A percentile compares a stretch with the other conserved stretches of the same genome.
These are phyloP conservation scores for Teinopalpus imperialis DNA, from an alignment of 2,888 invertebrate species.

Conservation along the genomic window DNA sequence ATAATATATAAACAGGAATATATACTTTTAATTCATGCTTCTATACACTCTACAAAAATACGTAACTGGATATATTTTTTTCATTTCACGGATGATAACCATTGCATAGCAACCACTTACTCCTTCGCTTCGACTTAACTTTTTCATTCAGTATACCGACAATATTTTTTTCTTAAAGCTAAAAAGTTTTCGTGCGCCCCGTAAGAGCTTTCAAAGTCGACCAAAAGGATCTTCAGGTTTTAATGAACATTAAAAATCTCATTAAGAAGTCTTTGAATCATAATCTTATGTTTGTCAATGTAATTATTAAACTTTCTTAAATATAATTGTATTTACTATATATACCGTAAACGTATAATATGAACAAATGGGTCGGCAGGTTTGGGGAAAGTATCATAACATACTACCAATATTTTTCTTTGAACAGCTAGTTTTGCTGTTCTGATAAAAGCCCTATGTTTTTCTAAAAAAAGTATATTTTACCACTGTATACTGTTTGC, in stretches of 20 bases:
- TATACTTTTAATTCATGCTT: not conserved
- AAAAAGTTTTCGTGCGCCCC: slow-evolving; percentile 15
- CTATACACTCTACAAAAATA: no score
- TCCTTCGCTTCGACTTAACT: not conserved
- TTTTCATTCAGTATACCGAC: slow-evolving; percentile 14
- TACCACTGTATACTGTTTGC: slow-evolving; percentile 12
- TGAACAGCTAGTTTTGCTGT: no score
- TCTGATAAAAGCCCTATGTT: no score
- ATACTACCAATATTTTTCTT: no score
- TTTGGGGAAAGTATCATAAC: no score
- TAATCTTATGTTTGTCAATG: slow-evolving; percentile 4
- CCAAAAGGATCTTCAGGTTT: slow-evolving; percentile 16
- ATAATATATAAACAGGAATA: no score
- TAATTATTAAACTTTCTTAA: not conserved
- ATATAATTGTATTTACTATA: not conserved
- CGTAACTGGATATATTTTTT: no score
- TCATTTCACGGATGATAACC: not conserved
- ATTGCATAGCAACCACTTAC: slow-evolving; percentile 6
- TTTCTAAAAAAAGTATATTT: no score
- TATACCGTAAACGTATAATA: no score
- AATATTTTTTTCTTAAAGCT: slow-evolving; percentile 15
- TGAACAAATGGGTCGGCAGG: no score
- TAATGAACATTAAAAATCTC: slow-evolving; percentile 19
- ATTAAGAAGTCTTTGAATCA: slow-evolving; percentile 14
- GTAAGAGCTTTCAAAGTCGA: slow-evolving; percentile 17